Percentiles rank a stretch among this genome's conserved stretches.
phyloP scores from a whole-genome alignment of 2,797 vertebrate genomes.

The Buceros bicornis region DNA sequence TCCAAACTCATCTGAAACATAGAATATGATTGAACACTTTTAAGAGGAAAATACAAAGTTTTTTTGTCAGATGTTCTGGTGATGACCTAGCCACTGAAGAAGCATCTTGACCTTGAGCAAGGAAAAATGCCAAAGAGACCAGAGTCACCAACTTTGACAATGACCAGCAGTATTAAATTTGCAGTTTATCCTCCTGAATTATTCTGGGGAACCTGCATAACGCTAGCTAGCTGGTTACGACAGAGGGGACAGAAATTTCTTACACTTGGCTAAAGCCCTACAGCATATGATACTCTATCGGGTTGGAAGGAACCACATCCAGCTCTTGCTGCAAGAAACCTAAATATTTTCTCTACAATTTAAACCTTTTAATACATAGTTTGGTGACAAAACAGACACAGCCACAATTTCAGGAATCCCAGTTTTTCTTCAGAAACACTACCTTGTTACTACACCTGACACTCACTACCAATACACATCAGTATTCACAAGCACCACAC shows the following conservation, averaged over 20 bases:
- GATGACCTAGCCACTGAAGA: background rate
- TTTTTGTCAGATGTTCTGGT: background rate
- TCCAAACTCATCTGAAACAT: constrained; percentile 93
- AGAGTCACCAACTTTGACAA: background rate
- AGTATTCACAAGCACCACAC: background rate
- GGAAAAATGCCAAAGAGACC: background rate
- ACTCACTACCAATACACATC: background rate
- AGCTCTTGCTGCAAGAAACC: background rate
- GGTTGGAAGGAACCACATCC: background rate
- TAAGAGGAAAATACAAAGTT: background rate
- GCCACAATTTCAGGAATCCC: background rate
- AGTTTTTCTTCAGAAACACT: background rate
- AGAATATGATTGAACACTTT: background rate
- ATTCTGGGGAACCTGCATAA: background rate
- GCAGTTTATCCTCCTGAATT: background rate
- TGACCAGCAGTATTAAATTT: background rate
- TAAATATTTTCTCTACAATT: background rate
- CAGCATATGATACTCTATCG: accelerated
- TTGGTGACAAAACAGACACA: background rate
- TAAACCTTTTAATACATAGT: background rate
- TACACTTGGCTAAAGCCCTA: background rate
- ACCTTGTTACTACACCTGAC: background rate
- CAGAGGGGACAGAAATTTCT: background rate
- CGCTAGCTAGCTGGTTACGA: background rate
- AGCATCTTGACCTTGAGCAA: background rate